A percentile compares a stretch with the other conserved stretches of the same genome.
Evolutionary conservation across 2,113 vertebrate genomes (phyloP).

Genomic region (Sterna hirundo): DNA sequence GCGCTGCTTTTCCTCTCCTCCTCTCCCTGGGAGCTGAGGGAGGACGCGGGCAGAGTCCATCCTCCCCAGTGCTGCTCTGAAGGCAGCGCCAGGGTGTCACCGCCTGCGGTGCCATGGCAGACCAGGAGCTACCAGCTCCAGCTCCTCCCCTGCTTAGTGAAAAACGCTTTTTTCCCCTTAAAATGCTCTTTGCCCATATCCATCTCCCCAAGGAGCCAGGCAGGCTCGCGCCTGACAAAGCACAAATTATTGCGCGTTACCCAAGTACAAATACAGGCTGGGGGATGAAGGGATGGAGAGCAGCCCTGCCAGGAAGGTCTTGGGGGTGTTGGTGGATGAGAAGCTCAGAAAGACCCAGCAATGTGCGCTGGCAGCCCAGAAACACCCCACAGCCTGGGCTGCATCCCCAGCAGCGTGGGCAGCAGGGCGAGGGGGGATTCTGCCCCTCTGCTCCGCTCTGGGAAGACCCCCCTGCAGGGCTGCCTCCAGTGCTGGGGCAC

Average conservation of each 20-base stretch:
- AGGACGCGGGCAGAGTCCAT: fast-evolving
- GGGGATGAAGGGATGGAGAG: neutral
- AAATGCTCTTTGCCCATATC: fast-evolving
- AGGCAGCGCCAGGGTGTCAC: no score
- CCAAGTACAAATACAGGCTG: neutral
- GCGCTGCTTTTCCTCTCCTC: neutral
- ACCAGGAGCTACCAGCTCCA: neutral
- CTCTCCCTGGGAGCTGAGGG: neutral
- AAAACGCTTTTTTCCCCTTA: fast-evolving
- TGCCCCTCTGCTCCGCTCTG: neutral
- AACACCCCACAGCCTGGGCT: neutral
- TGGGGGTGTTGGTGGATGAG: neutral
- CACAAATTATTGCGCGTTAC: neutral
- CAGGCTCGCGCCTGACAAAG: fast-evolving
- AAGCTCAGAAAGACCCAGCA: neutral
- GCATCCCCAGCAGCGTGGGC: neutral
- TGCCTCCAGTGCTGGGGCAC: neutral
- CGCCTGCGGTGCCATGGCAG: neutral
- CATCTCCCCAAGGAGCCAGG: neutral
- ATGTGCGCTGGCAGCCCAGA: neutral
- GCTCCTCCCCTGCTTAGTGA: neutral
- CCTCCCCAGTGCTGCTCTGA: fast-evolving
- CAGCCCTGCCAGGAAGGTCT: neutral
- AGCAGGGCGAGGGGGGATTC: neutral
- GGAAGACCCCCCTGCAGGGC: neutral